Evolutionary conservation across 2,113 vertebrate genomes (phyloP).

Genomic region (Galbula dea): DNA sequence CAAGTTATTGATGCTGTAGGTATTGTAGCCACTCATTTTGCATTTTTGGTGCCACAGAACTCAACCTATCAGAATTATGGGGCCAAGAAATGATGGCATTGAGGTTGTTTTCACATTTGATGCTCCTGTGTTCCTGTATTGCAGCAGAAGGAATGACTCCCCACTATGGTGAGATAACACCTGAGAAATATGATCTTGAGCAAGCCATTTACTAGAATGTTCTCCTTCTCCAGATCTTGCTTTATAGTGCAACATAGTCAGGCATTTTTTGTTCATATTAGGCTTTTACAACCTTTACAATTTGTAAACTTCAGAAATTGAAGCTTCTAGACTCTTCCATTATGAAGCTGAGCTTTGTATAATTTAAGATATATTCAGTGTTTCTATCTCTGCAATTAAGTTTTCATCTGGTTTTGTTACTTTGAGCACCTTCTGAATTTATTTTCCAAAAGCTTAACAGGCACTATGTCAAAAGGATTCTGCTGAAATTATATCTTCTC

Average conservation of each 20-base stretch:
- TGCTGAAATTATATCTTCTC: background rate
- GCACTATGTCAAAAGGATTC: background rate
- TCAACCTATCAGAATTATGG: background rate
- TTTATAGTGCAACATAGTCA: background rate
- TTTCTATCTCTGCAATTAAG: slow-evolving; percentile 21
- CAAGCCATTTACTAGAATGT: background rate
- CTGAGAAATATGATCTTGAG: background rate
- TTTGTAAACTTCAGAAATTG: slow-evolving; percentile 4
- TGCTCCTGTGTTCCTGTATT: background rate
- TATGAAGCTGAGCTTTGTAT: background rate
- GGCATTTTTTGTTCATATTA: background rate
- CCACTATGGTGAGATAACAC: background rate
- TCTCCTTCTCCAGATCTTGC: background rate
- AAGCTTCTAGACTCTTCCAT: background rate
- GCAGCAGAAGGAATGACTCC: background rate
- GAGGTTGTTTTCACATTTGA: background rate
- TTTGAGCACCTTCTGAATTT: background rate
- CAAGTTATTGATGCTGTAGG: background rate
- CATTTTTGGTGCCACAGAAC: background rate
- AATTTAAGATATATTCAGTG: background rate
- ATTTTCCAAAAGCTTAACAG: slow-evolving; percentile 6
- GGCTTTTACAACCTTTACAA: background rate
- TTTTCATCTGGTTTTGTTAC: background rate
- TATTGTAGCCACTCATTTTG: background rate
- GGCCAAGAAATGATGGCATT: background rate